phyloP scores from a whole-genome alignment of 1,140 invertebrate species.

The Drosophila biarmipes region DNA sequence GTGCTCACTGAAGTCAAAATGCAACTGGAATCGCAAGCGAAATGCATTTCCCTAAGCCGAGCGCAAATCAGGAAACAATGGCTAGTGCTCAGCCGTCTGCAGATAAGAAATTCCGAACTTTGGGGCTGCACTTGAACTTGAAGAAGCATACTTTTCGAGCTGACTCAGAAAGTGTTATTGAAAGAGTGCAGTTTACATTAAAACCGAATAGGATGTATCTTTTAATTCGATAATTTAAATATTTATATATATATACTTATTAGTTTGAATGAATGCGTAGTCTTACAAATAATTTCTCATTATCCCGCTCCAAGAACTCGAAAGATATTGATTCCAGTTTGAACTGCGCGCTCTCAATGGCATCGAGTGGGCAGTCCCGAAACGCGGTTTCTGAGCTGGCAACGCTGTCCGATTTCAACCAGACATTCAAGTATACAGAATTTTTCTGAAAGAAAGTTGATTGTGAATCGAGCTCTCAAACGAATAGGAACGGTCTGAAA shows the following conservation, averaged over 20 bases:
- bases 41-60: conserved; percentile 21
- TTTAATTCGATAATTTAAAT: too few species aligned
- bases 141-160: neutral
- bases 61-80: conserved; percentile 27
- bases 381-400: conserved; percentile 1
- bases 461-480: conserved; percentile 30
- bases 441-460: conserved; percentile 58
- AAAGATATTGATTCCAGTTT: neutral
- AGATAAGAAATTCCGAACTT: conserved; percentile 44
- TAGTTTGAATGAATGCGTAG: neutral
- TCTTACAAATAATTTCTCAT: too few species aligned
- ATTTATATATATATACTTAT: too few species aligned
- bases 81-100: conserved; percentile 2
- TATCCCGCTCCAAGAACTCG: too few species aligned
- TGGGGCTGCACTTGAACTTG: conserved; percentile 20
- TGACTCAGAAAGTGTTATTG: neutral
- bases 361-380: conserved; percentile 2
- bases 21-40: conserved; percentile 42
- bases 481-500: conserved; percentile 6
- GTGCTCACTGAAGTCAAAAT: conserved; percentile 6
- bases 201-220: too few species aligned
- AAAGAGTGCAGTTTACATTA: too few species aligned
- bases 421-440: conserved; percentile 68
- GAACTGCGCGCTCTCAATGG: neutral
- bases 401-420: conserved; percentile 4